phyloP scores from a whole-genome alignment of 2,888 invertebrate species.

The Yponomeuta plumbellus region DNA sequence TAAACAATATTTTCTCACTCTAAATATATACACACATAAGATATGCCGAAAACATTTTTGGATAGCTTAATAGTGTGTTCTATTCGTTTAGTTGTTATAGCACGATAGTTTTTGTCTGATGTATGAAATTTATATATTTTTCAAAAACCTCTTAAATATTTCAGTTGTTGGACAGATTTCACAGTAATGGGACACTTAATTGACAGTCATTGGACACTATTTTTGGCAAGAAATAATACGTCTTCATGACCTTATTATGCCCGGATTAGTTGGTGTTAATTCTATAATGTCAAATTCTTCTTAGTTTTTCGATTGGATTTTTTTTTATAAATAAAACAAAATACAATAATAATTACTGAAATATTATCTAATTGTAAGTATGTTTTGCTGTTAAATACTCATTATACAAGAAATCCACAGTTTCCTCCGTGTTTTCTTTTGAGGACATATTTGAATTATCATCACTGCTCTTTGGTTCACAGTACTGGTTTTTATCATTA shows the following conservation, averaged over 20 bases:
- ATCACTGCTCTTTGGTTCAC: neutral
- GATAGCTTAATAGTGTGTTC: conserved; percentile 2
- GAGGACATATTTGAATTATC: conserved; percentile 5
- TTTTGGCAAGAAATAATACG: conserved; percentile 9
- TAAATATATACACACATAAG: neutral
- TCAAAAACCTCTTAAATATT: neutral
- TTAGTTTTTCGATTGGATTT: neutral
- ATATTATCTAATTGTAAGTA: neutral
- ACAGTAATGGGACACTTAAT: conserved; percentile 14
- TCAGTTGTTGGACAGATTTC: conserved; percentile 12
- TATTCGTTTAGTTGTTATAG: neutral
- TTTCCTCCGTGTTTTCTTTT: conserved; percentile 7
- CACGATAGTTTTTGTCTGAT: neutral
- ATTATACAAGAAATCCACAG: neutral
- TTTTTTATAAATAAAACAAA: conserved; percentile 1
- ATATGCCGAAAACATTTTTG: neutral
- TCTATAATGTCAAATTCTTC: conserved; percentile 7
- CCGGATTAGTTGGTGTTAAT: conserved; percentile 7
- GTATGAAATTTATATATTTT: neutral
- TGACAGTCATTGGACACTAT: conserved; percentile 18
- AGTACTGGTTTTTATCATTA: neutral
- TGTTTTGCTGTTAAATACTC: neutral
- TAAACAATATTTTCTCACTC: neutral
- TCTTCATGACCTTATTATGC: conserved; percentile 9
- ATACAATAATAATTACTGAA: conserved; percentile 4